Conservation (phyloP, 2,888 invertebrate genomes). For the Drosophila paramelanica region DNA sequence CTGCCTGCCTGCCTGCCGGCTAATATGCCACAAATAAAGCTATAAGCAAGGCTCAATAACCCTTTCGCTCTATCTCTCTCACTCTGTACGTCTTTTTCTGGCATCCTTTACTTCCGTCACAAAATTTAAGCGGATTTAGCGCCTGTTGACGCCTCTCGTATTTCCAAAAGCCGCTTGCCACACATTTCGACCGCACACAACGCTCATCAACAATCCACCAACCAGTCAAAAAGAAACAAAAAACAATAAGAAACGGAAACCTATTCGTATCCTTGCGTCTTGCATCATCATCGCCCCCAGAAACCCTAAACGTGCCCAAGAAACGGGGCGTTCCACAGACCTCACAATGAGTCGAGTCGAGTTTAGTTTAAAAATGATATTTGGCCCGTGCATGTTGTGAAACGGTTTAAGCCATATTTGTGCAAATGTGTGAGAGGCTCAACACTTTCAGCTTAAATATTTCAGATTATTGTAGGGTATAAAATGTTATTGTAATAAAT, state of each 20-base stretch:
- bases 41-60: constrained; percentile 13
- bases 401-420: constrained; percentile 16
- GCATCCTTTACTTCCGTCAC: constrained; percentile 56
- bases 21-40: constrained; percentile 33
- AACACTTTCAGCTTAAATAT: constrained; percentile 32
- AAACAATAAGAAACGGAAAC: constrained; percentile 8
- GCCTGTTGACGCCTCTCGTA: constrained; percentile 83
- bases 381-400: constrained; percentile 16
- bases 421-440: constrained; percentile 35
- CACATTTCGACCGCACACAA: constrained; percentile 73
- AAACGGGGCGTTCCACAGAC: constrained; percentile 68
- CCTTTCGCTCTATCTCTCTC: not conserved
- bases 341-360: constrained; percentile 55
- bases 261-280: constrained; percentile 39
- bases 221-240: constrained; percentile 12
- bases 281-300: constrained; percentile 52
- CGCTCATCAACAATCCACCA: constrained; percentile 61
- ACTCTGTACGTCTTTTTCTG: not conserved
- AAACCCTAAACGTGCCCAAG: constrained; percentile 74
- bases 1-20: constrained; percentile 30
- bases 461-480: not conserved
- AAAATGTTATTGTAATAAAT: not conserved
- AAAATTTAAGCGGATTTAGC: constrained; percentile 81
- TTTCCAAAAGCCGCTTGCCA: constrained; percentile 65
- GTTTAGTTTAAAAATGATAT: not conserved